Percentiles rank a stretch among this genome's conserved stretches.
Conservation (phyloP, 2,113 vertebrate genomes). For the Oryzias javanicus region DNA sequence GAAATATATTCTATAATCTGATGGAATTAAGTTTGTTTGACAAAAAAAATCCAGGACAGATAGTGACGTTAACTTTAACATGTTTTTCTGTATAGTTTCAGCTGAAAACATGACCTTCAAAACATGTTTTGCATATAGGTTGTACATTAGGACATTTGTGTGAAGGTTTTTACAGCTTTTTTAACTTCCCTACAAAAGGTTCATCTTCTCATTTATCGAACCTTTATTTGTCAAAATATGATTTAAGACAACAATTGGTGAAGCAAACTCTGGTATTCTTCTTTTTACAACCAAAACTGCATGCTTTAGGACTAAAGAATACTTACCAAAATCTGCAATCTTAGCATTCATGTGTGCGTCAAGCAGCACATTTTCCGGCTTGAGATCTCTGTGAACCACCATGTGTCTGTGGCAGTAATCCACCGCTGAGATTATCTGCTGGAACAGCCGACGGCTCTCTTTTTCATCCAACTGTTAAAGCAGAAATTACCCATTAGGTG, state of each 20-base stretch:
- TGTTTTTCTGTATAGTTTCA: neutral
- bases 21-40: too few species aligned
- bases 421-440: constrained; percentile 98
- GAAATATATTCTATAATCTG: too few species aligned
- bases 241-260: too few species aligned
- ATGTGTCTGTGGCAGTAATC: constrained; percentile 99
- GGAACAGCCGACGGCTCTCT: constrained; percentile 94
- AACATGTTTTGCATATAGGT: neutral
- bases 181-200: too few species aligned
- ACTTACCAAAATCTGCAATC: constrained; percentile 96
- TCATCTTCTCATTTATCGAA: too few species aligned
- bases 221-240: too few species aligned
- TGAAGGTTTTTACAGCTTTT: too few species aligned
- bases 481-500: constrained; percentile 46
- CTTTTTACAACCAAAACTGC: neutral
- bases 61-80: too few species aligned
- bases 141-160: neutral
- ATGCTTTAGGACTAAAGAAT: neutral
- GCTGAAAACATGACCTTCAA: neutral
- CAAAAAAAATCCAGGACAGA: too few species aligned
- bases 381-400: constrained; percentile 98
- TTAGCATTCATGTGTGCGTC: constrained; percentile 99
- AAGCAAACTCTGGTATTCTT: neutral
- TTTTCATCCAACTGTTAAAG: constrained; percentile 90
- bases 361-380: constrained; percentile 97